Conservation (phyloP, 1,140 invertebrate genomes). For the Trichonephila clavata region DNA sequence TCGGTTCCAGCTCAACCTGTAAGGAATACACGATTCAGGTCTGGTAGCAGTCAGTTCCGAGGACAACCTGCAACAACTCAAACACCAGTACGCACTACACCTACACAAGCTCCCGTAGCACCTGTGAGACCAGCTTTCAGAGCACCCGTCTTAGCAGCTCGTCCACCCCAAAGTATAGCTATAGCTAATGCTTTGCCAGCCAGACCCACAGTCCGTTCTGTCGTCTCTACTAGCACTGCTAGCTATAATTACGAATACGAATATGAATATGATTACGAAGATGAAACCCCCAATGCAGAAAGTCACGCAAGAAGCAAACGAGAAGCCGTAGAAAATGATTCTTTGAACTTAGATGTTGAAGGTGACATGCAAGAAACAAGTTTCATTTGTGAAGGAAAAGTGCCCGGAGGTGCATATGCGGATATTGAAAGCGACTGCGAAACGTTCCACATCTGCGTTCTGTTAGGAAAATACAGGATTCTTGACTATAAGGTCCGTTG, state of each 20-base stretch:
- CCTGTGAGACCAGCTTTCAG: slow-evolving; percentile 70
- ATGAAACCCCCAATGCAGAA: slow-evolving; percentile 58
- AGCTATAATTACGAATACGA: slow-evolving; percentile 75
- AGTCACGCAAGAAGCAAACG: slow-evolving; percentile 48
- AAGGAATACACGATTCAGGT: slow-evolving; percentile 43
- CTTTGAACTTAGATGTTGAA: neutral
- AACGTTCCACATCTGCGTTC: slow-evolving; percentile 78
- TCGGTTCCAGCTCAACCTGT: slow-evolving; percentile 27
- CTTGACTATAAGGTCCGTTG: slow-evolving; percentile 77
- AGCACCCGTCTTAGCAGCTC: slow-evolving; percentile 40
- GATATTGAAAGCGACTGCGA: slow-evolving; percentile 78
- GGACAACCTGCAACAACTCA: slow-evolving; percentile 11
- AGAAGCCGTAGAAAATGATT: slow-evolving; percentile 11
- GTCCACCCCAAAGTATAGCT: neutral
- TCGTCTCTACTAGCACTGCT: slow-evolving; percentile 56
- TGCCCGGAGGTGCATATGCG: slow-evolving; percentile 78
- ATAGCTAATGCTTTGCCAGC: slow-evolving; percentile 36
- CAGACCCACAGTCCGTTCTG: slow-evolving; percentile 32
- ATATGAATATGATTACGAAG: slow-evolving; percentile 74
- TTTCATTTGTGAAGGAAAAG: slow-evolving; percentile 78
- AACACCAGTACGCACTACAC: slow-evolving; percentile 1
- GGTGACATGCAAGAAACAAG: neutral
- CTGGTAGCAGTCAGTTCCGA: slow-evolving; percentile 19
- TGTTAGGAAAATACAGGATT: slow-evolving; percentile 75
- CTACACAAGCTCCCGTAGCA: slow-evolving; percentile 30